Evolutionary conservation across 1,140 invertebrate species (phyloP), one percentile per base, ranked within the genome.

Genomic region (Aporrectodea caliginosa): DNA sequence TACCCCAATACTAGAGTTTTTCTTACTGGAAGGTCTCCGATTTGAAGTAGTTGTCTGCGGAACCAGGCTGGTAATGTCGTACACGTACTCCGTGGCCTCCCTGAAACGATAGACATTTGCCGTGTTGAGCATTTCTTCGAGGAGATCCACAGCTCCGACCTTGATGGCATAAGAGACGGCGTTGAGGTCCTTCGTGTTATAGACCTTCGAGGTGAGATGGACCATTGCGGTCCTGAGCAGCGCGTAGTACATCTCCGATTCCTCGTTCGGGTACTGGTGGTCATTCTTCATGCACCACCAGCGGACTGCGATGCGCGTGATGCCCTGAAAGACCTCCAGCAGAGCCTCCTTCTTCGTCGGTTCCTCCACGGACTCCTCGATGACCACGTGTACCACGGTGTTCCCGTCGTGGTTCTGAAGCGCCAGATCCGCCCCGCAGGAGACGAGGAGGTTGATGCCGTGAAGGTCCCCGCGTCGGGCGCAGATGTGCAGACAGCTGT

Each of bases 281-380:
- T 78, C 75, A 14, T 78, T 33, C n/a, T 35, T 73, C 70, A 78
- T 81, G 33, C 80, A 78, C 80, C 80, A 81, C 80, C 80, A 81
- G 16, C 69, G 32, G 12, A 72, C 22, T 22, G 80, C 69, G n/a
- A 43, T n/a, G 16, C 58, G 12, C 1, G 77, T 71, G 30, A 81
- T 78, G n/a, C 29, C 35, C 16, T 74, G 35, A 58, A 43, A 78
- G 1, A 72, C 75, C 33, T 77, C 30, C 34, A 80, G 69, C 69
- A 77, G 58, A 1, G 58, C 69, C 30, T 80, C 73, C 32, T n/a
- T 72, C 27, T 30, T 34, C 2, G 69, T 22, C n/a, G 79, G 58
- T n/a, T 70, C 71, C 16, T 33, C 29, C 16, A 33, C 29, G 1
- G 72, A 75, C 43, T 78, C 72, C 68, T 81, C 76, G 22, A 75